Percentiles rank a stretch among this genome's conserved stretches.
These are phyloP conservation scores for Lissonota sp. DNA, from an alignment of 2,888 invertebrate species.

Conservation along the genomic window DNA sequence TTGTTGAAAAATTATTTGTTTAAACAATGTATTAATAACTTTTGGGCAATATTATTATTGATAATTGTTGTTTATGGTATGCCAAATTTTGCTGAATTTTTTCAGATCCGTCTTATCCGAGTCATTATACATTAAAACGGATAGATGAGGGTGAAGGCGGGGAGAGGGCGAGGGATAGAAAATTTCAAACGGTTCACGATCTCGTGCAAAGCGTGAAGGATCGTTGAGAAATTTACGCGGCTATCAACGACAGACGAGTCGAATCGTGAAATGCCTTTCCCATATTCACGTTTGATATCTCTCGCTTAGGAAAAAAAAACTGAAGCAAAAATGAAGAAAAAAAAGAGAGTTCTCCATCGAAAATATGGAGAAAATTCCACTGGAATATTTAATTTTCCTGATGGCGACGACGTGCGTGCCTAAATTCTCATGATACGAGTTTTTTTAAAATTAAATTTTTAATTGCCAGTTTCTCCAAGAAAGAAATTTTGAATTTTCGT, in stretches of 20 bases:
- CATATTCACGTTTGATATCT: constrained; percentile 10
- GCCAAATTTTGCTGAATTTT: too few species aligned
- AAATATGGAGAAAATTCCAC: constrained; percentile 37
- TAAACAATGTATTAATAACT: too few species aligned
- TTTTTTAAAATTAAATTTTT: constrained; percentile 16
- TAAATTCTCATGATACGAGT: constrained; percentile 16
- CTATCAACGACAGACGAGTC: constrained; percentile 23
- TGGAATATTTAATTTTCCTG: background rate
- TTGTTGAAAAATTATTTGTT: too few species aligned
- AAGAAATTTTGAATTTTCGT: constrained; percentile 11
- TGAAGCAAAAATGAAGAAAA: background rate
- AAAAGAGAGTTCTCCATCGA: background rate
- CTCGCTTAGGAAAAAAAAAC: constrained; percentile 10
- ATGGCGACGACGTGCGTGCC: constrained; percentile 27
- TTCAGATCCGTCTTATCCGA: too few species aligned
- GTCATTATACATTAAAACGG: too few species aligned
- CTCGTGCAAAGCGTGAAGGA: constrained; percentile 60
- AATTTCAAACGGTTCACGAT: constrained; percentile 32
- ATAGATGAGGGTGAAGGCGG: background rate
- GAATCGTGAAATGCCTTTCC: constrained; percentile 13
- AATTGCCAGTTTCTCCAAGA: constrained; percentile 4
- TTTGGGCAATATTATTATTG: too few species aligned
- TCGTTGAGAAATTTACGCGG: constrained; percentile 53
- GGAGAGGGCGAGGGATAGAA: constrained; percentile 14
- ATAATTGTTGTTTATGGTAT: too few species aligned